These are phyloP conservation scores for Phasianus colchicus DNA, from an alignment of 2,113 vertebrate species.

Conservation along the genomic window DNA sequence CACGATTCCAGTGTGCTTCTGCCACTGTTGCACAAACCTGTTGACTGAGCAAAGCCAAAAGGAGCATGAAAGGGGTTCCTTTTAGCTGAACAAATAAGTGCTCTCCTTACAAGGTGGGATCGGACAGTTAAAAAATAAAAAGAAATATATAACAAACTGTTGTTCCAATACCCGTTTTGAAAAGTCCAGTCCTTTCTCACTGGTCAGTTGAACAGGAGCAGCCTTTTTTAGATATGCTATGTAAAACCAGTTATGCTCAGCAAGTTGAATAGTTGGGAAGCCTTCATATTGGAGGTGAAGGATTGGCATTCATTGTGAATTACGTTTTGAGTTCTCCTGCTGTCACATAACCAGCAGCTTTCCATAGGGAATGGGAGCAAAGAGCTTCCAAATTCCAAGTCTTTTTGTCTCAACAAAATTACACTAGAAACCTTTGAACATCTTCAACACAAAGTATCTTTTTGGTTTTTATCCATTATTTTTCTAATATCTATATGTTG, in stretches of 20 bases:
- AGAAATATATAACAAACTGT: conserved; percentile 75
- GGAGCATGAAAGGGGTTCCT: conserved; percentile 58
- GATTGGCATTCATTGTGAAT: conserved; percentile 75
- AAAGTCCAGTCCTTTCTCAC: conserved; percentile 72
- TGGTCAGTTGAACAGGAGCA: conserved; percentile 75
- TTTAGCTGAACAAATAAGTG: conserved; percentile 65
- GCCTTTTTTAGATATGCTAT: conserved; percentile 33
- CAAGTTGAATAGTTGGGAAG: conserved; percentile 44
- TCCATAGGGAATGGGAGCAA: conserved; percentile 7
- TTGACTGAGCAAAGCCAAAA: conserved; percentile 64
- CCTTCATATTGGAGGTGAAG: conserved; percentile 57
- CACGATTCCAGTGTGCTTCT: conserved; percentile 57
- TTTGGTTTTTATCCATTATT: conserved; percentile 31
- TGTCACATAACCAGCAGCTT: conserved; percentile 45
- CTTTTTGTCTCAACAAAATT: background rate
- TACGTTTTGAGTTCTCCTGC: conserved; percentile 55
- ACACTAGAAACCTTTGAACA: background rate
- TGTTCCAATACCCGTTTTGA: conserved; percentile 71
- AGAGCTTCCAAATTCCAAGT: conserved; percentile 15
- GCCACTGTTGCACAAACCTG: conserved; percentile 67
- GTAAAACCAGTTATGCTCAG: conserved; percentile 75
- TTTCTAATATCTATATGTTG: conserved; percentile 39
- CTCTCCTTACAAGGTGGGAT: conserved; percentile 71
- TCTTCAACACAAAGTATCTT: conserved; percentile 1
- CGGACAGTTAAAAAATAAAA: conserved; percentile 66